These are phyloP conservation scores for Carposina sasakii DNA, from an alignment of 1,140 invertebrate species.

Conservation along the genomic window DNA sequence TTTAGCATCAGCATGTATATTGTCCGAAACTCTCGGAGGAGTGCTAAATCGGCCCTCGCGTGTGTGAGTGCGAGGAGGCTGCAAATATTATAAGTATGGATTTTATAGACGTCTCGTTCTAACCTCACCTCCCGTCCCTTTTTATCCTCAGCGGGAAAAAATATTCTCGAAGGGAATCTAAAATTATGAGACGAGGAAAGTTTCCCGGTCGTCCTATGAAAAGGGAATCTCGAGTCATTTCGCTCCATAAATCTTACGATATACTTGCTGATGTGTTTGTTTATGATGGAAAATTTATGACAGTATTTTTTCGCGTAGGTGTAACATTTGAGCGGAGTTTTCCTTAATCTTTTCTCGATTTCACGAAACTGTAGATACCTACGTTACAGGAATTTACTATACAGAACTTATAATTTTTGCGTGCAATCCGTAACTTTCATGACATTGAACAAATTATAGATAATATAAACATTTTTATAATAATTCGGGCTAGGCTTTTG, in stretches of 20 bases:
- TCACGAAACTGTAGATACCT: no score
- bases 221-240: conserved; percentile 44
- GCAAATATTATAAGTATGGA: conserved; percentile 72
- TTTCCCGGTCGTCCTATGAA: conserved; percentile 47
- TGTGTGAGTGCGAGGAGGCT: conserved; percentile 58
- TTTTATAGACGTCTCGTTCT: conserved; percentile 59
- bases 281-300: conserved; percentile 27
- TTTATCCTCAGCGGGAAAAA: conserved; percentile 39
- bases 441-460: no score
- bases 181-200: conserved; percentile 53
- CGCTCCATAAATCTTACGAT: conserved; percentile 39
- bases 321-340: no score
- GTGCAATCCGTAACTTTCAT: no score
- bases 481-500: no score
- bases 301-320: conserved; percentile 13
- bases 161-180: conserved; percentile 59
- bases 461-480: no score
- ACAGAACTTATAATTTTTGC: no score
- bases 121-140: conserved; percentile 34
- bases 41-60: conserved; percentile 48
- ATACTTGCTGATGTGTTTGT: conserved; percentile 29
- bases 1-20: conserved; percentile 35
- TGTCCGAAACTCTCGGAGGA: conserved; percentile 57
- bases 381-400: no score
- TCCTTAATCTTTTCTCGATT: no score